Base-by-base conservation (phyloP, 2,113 vertebrate genomes). In the Pseudopodoces humilis region DNA sequence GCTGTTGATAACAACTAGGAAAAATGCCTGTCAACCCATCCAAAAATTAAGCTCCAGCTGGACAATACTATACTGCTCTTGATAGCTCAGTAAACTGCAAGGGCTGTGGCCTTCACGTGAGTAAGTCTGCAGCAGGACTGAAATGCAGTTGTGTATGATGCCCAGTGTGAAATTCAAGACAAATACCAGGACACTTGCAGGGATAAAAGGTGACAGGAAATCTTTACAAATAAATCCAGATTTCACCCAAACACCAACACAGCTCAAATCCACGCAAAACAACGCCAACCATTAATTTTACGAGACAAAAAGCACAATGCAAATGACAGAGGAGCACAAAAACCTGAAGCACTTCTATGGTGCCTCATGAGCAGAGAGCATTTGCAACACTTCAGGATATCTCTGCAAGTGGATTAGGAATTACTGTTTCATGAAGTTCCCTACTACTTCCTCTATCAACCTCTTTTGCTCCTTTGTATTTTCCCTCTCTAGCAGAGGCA, bases 311-410 rank as follows among this genome's bases (percentile, higher is more conserved):
- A 63, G 68, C 21, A 39, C 44, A 52, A 43, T 1, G 58, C 10
- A 46, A 46, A 16, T 25, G 27, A 63, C 30, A 63, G 58, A 59
- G 31, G 27, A 70, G 52, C 68, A 82, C 64, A 62, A 82, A 89
- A 78, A 19, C n/a, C 19, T 44, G 59, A 87, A 69, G 17, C 2
- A 17, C 15, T 39, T 80, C 17, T 53, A 1, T 3, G 17, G 63
- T 12, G 14, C 30, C 11, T 2, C 21, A 58, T 23, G 60, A 9
- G 13, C 71, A 56, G 24, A 74, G 50, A 75, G n/a, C 44, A 47
- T 60, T 50, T 63, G 46, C 83, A 91, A 75, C 71, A 44, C 88
- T 94, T 94, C 91, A 94, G 92, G 84, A 83, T 18, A 89, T 43
- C 83, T 90, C 83, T 75, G 72, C 60, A 47, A 91, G 46, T 41